phyloP scores from a whole-genome alignment of 2,797 vertebrate genomes.

The Sebastes steindachneri region DNA sequence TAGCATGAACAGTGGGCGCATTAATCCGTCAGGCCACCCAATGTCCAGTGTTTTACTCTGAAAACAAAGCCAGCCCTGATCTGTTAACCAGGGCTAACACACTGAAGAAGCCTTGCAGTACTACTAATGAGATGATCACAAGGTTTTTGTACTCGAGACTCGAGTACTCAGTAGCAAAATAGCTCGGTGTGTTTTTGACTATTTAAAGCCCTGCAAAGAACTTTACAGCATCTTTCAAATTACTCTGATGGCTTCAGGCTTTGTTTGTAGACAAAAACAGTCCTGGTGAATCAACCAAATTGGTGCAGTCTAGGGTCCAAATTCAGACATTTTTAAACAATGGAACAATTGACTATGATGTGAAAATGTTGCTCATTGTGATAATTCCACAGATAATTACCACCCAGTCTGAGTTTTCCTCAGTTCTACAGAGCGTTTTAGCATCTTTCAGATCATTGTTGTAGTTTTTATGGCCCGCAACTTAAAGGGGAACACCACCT shows the following conservation, averaged over 20 bases:
- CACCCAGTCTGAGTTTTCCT: too few species aligned
- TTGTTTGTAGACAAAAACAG: too few species aligned
- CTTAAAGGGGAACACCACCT: too few species aligned
- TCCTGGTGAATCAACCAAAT: too few species aligned
- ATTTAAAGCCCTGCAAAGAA: not conserved
- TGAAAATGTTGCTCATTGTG: too few species aligned
- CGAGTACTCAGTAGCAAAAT: not conserved
- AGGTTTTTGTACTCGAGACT: conserved; percentile 13
- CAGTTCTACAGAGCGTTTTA: too few species aligned
- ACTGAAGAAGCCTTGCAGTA: conserved; percentile 2
- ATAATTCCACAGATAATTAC: too few species aligned
- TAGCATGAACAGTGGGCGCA: conserved; percentile 30
- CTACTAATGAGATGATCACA: conserved; percentile 55
- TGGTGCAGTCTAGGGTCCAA: too few species aligned
- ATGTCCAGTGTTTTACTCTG: conserved; percentile 35
- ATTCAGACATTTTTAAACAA: too few species aligned
- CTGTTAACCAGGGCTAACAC: conserved; percentile 39
- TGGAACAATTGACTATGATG: too few species aligned
- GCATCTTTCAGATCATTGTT: too few species aligned
- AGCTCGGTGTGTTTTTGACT: not conserved
- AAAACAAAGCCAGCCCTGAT: conserved; percentile 34
- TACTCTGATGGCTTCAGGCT: not conserved
- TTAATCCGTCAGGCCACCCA: conserved; percentile 60
- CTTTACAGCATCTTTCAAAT: not conserved
- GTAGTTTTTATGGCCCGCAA: too few species aligned